Percentiles rank a stretch among this genome's conserved stretches.
Conservation (phyloP, 2,113 vertebrate species). For the Limanda limanda region DNA sequence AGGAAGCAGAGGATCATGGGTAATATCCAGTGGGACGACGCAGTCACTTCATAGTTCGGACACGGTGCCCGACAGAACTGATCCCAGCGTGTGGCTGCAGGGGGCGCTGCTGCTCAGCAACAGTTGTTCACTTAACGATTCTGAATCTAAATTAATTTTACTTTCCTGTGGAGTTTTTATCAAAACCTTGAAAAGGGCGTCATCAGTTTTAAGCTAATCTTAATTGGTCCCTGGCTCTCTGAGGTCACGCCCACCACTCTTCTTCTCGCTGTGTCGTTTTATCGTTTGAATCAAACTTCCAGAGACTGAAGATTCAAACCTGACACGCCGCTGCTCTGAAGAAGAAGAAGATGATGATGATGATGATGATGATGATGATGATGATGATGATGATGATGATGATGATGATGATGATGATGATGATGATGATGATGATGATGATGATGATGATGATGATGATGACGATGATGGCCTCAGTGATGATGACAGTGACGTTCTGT, state of each 20-base stretch:
- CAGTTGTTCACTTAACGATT: no score
- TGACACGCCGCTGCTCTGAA: background rate
- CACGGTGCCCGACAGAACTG: no score
- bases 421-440: background rate
- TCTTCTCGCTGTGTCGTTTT: background rate
- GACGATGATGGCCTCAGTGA: no score
- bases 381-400: no score
- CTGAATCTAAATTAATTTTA: no score
- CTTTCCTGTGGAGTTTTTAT: no score
- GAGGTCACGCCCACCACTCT: background rate
- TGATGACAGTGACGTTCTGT: background rate
- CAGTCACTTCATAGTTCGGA: no score
- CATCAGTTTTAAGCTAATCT: background rate
- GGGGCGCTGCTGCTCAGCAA: background rate
- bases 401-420: background rate
- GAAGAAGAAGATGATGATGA: background rate
- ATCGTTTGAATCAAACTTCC: background rate
- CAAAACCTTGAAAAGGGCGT: no score
- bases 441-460: no score
- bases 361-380: background rate
- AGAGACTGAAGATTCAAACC: background rate
- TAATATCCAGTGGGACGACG: no score
- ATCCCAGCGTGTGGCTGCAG: no score
- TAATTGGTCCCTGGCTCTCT: background rate
- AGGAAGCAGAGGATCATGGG: no score